A percentile compares a stretch with the other conserved stretches of the same genome.
phyloP scores from a whole-genome alignment of 2,797 vertebrate genomes.

The Sebastes baramenuke region DNA sequence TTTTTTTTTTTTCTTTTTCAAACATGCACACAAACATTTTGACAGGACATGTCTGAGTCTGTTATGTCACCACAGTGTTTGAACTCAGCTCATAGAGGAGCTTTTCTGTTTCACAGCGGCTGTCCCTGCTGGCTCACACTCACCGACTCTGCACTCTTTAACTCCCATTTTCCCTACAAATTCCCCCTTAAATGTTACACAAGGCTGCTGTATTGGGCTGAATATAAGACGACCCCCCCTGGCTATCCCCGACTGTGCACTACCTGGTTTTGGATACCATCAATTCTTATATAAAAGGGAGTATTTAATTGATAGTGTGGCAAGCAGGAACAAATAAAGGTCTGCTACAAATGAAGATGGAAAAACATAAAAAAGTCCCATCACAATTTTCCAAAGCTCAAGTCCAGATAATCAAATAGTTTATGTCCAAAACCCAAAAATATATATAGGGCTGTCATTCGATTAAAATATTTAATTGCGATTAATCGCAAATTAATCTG shows the following conservation, averaged over 20 bases:
- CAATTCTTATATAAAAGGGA: neutral
- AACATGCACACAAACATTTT: slow-evolving; percentile 18
- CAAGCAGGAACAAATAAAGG: neutral
- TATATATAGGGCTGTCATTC: neutral
- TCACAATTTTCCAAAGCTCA: neutral
- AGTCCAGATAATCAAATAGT: neutral
- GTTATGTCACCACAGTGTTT: slow-evolving; percentile 24
- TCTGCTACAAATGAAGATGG: neutral
- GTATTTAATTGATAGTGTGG: neutral
- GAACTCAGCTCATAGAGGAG: neutral
- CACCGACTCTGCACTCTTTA: neutral
- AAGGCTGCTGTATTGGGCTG: neutral
- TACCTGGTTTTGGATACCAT: neutral
- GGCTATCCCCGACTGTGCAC: too few species aligned
- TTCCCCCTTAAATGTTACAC: neutral
- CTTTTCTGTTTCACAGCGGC: neutral
- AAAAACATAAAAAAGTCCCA: neutral
- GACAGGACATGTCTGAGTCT: slow-evolving; percentile 8
- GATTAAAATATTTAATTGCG: rapidly evolving
- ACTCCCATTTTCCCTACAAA: rapidly evolving
- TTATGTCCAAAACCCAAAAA: neutral
- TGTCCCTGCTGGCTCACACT: neutral
- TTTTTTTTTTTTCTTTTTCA: neutral
- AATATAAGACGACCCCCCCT: neutral
- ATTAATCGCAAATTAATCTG: neutral